Evolutionary conservation across 1,140 invertebrate genomes (phyloP).

Genomic region (Apis laboriosa): DNA sequence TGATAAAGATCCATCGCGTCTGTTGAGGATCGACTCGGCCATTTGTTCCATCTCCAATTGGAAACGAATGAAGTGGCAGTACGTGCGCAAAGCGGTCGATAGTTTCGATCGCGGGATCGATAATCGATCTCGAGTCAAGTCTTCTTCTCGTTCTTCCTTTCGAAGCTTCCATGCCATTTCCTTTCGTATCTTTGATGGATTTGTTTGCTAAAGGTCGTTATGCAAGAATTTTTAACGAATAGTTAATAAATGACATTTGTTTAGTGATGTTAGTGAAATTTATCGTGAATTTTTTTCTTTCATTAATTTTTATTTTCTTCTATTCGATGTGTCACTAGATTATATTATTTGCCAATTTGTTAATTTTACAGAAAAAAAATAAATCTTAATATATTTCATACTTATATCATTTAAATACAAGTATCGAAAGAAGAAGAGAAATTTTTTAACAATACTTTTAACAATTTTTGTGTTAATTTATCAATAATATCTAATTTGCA

Average conservation of each 20-base stretch:
- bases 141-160: slow-evolving; percentile 7
- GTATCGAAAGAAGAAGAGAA: too few relatives aligned
- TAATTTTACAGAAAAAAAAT: too few relatives aligned
- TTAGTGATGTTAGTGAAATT: background rate
- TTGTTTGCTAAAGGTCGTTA: background rate
- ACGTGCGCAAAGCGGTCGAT: slow-evolving; percentile 26
- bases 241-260: background rate
- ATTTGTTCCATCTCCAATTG: slow-evolving; percentile 36
- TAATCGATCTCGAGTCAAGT: slow-evolving; percentile 6
- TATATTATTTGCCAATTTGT: too few relatives aligned
- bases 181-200: background rate
- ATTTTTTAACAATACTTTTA: too few relatives aligned
- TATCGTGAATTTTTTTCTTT: background rate
- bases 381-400: too few relatives aligned
- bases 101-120: slow-evolving; percentile 40
- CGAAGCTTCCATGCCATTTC: background rate
- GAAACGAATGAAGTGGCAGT: slow-evolving; percentile 30
- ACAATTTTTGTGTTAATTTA: too few relatives aligned
- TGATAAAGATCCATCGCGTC: slow-evolving; percentile 54
- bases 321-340: too few relatives aligned
- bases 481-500: too few relatives aligned
- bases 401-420: too few relatives aligned
- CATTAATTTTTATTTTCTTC: background rate
- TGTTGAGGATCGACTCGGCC: slow-evolving; percentile 13
- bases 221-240: background rate